Evolutionary conservation across 2,797 vertebrate species (phyloP).

Genomic region (Centropyge bicolor): DNA sequence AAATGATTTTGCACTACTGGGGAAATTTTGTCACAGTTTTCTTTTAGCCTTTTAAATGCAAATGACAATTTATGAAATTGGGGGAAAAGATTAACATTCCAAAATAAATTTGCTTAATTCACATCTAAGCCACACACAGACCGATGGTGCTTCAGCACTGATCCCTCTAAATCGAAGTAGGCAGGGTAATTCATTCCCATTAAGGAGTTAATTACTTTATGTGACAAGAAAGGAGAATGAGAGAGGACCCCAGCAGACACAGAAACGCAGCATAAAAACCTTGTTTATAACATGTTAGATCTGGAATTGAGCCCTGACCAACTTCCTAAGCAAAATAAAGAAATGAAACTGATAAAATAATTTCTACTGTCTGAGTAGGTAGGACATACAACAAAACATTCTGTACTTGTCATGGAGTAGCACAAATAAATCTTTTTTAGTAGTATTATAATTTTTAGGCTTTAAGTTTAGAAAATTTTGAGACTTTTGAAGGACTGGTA

Average conservation of each 20-base stretch:
- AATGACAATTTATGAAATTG: not conserved
- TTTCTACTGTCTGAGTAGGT: not conserved
- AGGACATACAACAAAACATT: not conserved
- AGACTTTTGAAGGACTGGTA: not conserved
- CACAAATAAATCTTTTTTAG: not conserved
- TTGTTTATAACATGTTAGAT: not conserved
- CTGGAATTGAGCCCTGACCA: not conserved
- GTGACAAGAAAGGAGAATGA: conserved; percentile 49
- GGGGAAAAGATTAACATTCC: not conserved
- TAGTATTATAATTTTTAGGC: not conserved
- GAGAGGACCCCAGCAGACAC: conserved; percentile 8
- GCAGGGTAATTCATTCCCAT: conserved; percentile 56
- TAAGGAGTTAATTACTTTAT: conserved; percentile 42
- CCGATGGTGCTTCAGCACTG: conserved; percentile 8
- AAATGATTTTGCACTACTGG: not conserved
- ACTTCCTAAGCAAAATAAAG: not conserved
- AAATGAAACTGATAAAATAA: not conserved
- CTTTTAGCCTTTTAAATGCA: not conserved
- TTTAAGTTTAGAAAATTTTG: not conserved
- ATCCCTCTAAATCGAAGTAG: conserved; percentile 46
- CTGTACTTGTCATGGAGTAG: not conserved
- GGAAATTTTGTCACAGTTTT: not conserved
- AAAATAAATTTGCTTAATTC: not conserved
- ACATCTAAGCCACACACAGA: conserved; percentile 21
- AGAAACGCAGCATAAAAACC: conserved; percentile 3